Evolutionary conservation across 2,888 invertebrate species (phyloP).

Genomic region (Apotomis turbidana): DNA sequence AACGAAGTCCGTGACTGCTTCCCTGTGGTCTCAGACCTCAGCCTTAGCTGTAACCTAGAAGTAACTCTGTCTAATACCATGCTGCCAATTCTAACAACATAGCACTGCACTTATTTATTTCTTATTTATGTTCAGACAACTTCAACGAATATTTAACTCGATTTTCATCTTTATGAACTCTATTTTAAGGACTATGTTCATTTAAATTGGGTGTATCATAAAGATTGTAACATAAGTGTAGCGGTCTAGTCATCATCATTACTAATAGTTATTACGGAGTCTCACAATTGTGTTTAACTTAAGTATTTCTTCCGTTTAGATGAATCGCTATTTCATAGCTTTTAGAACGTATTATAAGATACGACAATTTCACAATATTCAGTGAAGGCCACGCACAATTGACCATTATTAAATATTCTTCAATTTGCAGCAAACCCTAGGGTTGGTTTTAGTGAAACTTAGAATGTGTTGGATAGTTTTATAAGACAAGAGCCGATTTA

Average conservation of each 20-base stretch:
- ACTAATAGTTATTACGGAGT: conserved; percentile 47
- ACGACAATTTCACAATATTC: not conserved
- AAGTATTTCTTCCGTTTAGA: conserved; percentile 51
- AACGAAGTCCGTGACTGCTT: conserved; percentile 12
- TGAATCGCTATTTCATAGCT: conserved; percentile 47
- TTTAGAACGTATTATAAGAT: conserved; percentile 30
- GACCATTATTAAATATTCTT: no score
- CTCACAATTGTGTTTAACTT: conserved; percentile 47
- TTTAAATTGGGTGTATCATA: not conserved
- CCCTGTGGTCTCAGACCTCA: conserved; percentile 16
- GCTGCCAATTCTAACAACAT: conserved; percentile 29
- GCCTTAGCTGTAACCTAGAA: conserved; percentile 13
- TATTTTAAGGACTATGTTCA: not conserved
- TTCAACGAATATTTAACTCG: not conserved
- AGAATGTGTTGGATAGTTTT: no score
- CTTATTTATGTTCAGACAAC: conserved; percentile 13
- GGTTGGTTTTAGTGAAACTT: no score
- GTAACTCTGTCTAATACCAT: conserved; percentile 20
- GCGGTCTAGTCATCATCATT: conserved; percentile 52
- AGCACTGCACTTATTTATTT: conserved; percentile 5
- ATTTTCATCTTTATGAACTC: not conserved
- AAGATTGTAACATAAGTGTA: conserved; percentile 26
- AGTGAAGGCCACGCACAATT: no score
- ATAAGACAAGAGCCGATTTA: no score
- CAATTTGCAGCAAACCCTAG: no score